Evolutionary conservation across 2,113 vertebrate species (phyloP).

Genomic region (Cyprinodon brontotheroides): DNA sequence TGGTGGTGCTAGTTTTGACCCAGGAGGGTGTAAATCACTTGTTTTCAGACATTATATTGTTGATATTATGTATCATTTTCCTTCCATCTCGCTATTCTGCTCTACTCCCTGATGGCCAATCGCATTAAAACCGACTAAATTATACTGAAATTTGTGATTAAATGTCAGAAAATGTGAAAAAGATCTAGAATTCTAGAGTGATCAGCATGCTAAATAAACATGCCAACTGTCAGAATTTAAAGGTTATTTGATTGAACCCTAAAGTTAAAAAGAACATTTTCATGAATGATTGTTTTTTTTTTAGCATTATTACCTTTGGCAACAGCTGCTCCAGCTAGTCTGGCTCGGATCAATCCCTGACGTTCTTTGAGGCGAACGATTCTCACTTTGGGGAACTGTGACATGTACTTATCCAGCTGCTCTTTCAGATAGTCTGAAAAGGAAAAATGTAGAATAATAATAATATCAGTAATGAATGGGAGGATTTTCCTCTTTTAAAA

Average conservation of each 20-base stretch:
- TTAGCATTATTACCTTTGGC: conserved; percentile 83
- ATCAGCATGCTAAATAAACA: not conserved
- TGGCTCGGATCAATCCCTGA: conserved; percentile 92
- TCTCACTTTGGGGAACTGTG: conserved; percentile 88
- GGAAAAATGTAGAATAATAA: not conserved
- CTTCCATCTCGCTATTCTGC: not conserved
- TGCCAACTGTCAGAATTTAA: not conserved
- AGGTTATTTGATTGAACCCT: not conserved
- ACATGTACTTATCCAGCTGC: conserved; percentile 89
- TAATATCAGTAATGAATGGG: not conserved
- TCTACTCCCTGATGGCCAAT: not conserved
- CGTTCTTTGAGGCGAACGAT: conserved; percentile 89
- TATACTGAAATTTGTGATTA: not conserved
- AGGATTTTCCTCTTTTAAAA: not conserved
- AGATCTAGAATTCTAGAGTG: not conserved
- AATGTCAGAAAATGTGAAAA: not conserved
- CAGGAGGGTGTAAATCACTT: not conserved
- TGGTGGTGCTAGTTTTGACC: too few species aligned
- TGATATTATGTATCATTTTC: not conserved
- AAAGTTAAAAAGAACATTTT: not conserved
- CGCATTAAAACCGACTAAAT: not conserved
- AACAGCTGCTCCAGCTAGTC: conserved; percentile 86
- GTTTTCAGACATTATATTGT: not conserved
- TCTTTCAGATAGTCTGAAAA: conserved; percentile 86
- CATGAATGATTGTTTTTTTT: not conserved